Base-by-base conservation (phyloP, 1,140 invertebrate genomes). In the Drosophila kurseongensis region DNA sequence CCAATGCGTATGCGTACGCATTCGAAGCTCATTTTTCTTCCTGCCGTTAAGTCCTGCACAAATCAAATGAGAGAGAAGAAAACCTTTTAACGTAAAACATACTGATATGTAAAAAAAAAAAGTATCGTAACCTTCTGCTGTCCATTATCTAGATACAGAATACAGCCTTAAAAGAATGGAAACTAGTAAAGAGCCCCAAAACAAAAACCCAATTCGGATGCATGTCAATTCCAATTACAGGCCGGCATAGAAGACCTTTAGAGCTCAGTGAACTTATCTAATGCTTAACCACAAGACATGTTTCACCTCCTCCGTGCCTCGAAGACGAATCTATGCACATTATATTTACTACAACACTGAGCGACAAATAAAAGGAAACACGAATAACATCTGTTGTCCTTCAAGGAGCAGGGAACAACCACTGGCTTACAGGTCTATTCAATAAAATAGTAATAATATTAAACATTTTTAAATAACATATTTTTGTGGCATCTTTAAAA, bases 1-100 rank as follows among this genome's bases (percentile, higher is more conserved):
- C 47, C 78, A 76, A 83, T 88, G 79, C 83, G 83, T 86, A 63
- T 82, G 71, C 68, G 67, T 81, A 73, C 75, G 66, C 66, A 83
- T 79, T 86, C 63, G 44, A 74, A 67, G 67, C 76, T 83, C 83
- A 86, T 83, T 82, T 86, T 78, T 88, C 75, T 86, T 88, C 61
- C 40, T 61, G 40, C 48, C 50, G 44, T 74, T 74, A 62, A 63
- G 36, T 52, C 72, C 84, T 81, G 75, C 75, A 82, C 75, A 86
- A 86, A 88, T 86, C 83, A 88, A 88, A 86, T 45, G 50, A 63
- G 58, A 27, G 69, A 40, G 29, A 18, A 29, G 18, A 1, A 41
- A 71, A 36, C 67, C 51, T 57, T 68, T 45, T 16, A 23, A 13
- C n/a, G 44, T 9, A 51, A 72, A 78, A 40, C 54, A 60, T 45